Evolutionary conservation across 1,140 invertebrate genomes (phyloP), one percentile per base, ranked within the genome.

Genomic region (Aricia agestis): DNA sequence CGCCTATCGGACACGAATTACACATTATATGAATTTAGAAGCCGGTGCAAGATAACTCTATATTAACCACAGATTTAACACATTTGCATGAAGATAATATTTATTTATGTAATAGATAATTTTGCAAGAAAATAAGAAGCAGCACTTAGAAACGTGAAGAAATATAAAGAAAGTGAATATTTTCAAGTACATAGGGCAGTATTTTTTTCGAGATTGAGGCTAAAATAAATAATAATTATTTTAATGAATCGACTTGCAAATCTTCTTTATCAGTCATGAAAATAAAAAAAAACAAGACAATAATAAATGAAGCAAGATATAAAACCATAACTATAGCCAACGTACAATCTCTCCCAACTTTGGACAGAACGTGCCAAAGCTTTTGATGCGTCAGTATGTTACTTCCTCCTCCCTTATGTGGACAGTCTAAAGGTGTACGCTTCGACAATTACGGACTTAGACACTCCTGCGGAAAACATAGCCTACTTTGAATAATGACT

Each of bases 381-480:
- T 52, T 52, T 52, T 1, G 45, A 52, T 52, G 11, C 45, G 45
- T 52, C 45, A 52, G 45, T 4, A 13, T 15, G 11, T 15, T 52
- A 52, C 45, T 52, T 52, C 45, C 45, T 52, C 13, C 6, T 52
- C 13, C 45, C 45, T 52, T 52, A 52, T 52, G 45, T 13, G 13
- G 45, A 52, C 45, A 13, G 45, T 52, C 45, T 52, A 52, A 52
- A 52, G 45, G 45, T 52, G 45, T 52, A 52, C 13, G 13, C 45
- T 52, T 52, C 45, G 45, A 52, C 45, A 13, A 13, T 52, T 52
- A 52, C 45, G 45, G 45, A 52, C 13, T 9, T 15, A 52, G 45
- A 52, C 45, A 52, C 45, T 52, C 45, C 45, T 52, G 45, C 45
- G 45, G 45, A 52, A 52, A 52, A 52, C 45, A 52, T 52, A 52